Percentiles rank a stretch among this genome's conserved stretches.
Evolutionary conservation across 2,888 invertebrate species (phyloP).

Genomic region (Monoplex corrugatus): DNA sequence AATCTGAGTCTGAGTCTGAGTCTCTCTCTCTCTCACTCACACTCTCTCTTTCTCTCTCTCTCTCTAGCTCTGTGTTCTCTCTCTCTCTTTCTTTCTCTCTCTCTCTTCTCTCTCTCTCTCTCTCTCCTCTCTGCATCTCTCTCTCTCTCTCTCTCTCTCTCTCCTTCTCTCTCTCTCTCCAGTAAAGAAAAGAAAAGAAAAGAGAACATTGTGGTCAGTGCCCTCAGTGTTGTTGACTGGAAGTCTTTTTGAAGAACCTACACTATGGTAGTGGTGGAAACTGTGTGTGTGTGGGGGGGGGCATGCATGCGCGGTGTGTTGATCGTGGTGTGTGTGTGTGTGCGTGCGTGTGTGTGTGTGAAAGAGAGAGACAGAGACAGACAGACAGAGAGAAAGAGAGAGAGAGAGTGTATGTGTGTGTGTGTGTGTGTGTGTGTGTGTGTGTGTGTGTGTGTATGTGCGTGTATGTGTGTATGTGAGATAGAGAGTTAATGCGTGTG

Average conservation of each 20-base stretch:
- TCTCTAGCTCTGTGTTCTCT: slow-evolving; percentile 19
- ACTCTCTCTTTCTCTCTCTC: slow-evolving; percentile 10
- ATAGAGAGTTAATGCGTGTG: too few relatives aligned
- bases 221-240: too few relatives aligned
- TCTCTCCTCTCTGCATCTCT: slow-evolving; percentile 25
- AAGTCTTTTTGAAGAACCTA: too few relatives aligned
- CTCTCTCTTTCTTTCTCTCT: slow-evolving; percentile 39
- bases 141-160: slow-evolving; percentile 39
- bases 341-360: slow-evolving; percentile 6
- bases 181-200: too few relatives aligned
- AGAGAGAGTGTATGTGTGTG: neutral
- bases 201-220: too few relatives aligned
- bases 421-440: slow-evolving; percentile 23
- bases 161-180: slow-evolving; percentile 42
- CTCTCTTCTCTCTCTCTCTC: neutral
- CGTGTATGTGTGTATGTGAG: slow-evolving; percentile 2
- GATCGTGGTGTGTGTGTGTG: slow-evolving; percentile 4
- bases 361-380: neutral
- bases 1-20: too few relatives aligned
- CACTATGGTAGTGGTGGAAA: too few relatives aligned
- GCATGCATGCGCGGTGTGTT: too few relatives aligned
- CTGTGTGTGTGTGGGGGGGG: too few relatives aligned
- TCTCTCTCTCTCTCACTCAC: neutral
- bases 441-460: neutral
- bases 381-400: neutral